Conservation (phyloP, 2,888 invertebrate species). For the Lymantria dispar region DNA sequence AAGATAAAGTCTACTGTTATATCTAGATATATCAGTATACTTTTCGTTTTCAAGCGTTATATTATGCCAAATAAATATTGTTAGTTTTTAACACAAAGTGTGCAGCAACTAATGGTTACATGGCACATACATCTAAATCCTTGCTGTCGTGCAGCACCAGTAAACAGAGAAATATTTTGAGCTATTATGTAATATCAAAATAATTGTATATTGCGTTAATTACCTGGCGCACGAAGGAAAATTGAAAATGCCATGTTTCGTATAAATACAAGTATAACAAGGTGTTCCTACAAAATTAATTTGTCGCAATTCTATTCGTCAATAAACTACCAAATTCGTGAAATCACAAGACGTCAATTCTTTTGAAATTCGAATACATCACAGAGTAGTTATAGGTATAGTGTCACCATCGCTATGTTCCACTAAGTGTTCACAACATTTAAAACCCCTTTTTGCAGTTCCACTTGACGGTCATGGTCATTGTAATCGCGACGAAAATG, state of each 20-base stretch:
- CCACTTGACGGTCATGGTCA: no score
- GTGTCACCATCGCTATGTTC: no score
- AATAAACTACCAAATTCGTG: neutral
- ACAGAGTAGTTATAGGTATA: neutral
- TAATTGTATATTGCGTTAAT: slow-evolving; percentile 16
- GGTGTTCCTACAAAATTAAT: neutral
- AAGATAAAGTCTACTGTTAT: no score
- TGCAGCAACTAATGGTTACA: no score
- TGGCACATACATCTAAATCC: no score
- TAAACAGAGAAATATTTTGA: neutral
- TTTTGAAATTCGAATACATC: neutral
- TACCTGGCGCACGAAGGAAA: slow-evolving; percentile 69
- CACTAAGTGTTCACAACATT: no score
- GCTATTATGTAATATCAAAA: slow-evolving; percentile 62
- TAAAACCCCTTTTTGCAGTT: no score
- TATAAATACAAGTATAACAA: neutral
- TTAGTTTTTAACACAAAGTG: no score
- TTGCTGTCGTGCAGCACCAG: neutral
- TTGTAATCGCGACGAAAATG: neutral
- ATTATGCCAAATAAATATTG: no score
- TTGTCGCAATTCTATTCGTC: neutral
- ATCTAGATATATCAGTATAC: no score
- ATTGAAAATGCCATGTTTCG: slow-evolving; percentile 67
- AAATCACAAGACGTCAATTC: neutral
- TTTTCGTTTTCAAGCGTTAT: no score